Evolutionary conservation across 1,140 invertebrate genomes (phyloP).

Genomic region (Hormaphis cornu): DNA sequence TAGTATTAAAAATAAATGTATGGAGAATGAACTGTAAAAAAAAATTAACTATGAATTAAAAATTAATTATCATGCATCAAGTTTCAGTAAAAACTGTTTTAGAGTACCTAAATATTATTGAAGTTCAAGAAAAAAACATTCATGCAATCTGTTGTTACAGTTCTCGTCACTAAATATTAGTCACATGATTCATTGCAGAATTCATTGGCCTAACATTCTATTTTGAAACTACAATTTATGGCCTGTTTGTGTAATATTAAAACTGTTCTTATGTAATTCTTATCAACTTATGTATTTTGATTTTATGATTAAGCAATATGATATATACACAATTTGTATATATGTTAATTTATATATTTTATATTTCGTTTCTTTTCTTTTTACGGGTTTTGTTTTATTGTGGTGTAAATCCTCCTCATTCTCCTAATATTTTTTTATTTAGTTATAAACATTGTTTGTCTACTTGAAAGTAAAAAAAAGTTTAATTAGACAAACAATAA

Average conservation of each 20-base stretch:
- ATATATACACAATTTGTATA: background rate
- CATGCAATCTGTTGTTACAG: constrained; percentile 21
- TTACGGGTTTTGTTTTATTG: background rate
- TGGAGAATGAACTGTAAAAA: constrained; percentile 30
- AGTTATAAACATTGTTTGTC: background rate
- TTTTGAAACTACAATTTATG: constrained; percentile 4
- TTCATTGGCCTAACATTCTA: constrained; percentile 16
- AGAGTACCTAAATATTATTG: constrained; percentile 10
- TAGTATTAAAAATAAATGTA: constrained; percentile 25
- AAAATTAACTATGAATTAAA: constrained; percentile 13
- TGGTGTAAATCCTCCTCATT: constrained; percentile 19
- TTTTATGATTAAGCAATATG: constrained; percentile 1
- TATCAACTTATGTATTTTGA: constrained; percentile 1
- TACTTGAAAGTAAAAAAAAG: background rate
- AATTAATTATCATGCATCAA: constrained; percentile 13
- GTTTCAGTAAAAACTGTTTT: constrained; percentile 30
- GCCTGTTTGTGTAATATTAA: background rate
- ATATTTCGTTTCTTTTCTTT: background rate
- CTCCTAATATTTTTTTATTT: background rate
- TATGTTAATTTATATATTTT: background rate
- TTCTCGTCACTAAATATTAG: constrained; percentile 13
- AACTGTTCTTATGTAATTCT: constrained; percentile 6
- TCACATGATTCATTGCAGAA: constrained; percentile 19
- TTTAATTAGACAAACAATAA: background rate
- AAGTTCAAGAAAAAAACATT: constrained; percentile 22